Evolutionary conservation across 1,140 invertebrate species (phyloP), one percentile per base, ranked within the genome.

Genomic region (Copidosoma floridanum): DNA sequence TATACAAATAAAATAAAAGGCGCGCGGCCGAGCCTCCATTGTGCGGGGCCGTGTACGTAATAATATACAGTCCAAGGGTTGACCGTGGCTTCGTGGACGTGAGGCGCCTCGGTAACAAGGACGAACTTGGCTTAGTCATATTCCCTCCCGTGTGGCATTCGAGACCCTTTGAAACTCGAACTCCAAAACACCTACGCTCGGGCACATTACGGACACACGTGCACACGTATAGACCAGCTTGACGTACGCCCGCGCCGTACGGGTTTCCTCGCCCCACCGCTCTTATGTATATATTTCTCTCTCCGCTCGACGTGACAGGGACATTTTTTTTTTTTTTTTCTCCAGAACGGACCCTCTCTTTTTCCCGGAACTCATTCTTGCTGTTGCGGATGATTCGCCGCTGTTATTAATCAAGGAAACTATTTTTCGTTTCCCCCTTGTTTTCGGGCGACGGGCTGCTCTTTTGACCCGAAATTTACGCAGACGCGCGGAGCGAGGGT

Each of bases 381-480:
- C 46, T 18, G 35, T 40, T 23, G 18, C n/a, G 48, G 12, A 46
- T 51, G 53, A 62, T 57, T 62, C 32, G 53, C 60, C 53, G 43
- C n/a, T 32, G 54, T 62, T 57, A 57, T 57, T 62, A 62, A 56
- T 62, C 60, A 62, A 62, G 60, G 53, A 46, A 61, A 61, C 50
- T 56, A 59, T 59, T 70, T 65, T 70, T 68, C 61, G 54, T 44
- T 29, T 37, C 56, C 35, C 54, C 41, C 57, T 40, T 58, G 29
- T 24, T 21, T 48, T 21, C 26, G 18, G 12, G 29, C 12, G n/a
- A n/a, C n/a, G n/a, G n/a, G n/a, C n/a, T n/a, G n/a, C n/a, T n/a
- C n/a, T n/a, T n/a, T n/a, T n/a, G n/a, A n/a, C n/a, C 29, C 29
- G 29, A 8, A 61, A 54, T 54, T 53, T 54, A 61, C 58, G 43